Evolutionary conservation across 1,140 invertebrate species (phyloP), one percentile per base, ranked within the genome.

Genomic region (Cotesia vestalis): DNA sequence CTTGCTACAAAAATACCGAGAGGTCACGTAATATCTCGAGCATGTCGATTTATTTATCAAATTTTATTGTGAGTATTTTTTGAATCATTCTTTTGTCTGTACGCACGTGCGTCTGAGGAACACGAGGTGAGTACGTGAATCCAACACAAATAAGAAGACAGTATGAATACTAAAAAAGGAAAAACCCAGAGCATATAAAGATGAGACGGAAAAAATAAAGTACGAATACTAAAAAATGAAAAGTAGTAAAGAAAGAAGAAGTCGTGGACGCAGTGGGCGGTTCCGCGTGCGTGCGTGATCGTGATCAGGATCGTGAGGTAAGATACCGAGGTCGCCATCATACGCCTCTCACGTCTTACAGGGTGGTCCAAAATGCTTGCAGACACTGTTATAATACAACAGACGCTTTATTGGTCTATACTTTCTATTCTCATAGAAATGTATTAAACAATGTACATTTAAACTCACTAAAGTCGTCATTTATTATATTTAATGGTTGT

Each of bases 251-350:
- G 53, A 53, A 51, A 64, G 75, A 60, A 69, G 73, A 77, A 76
- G 68, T 72, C 68, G 74, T 71, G 75, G 73, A 79, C 78, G 78
- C 74, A 80, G 80, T 81, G 79, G 80, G 79, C 81, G 81, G 81
- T 83, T 82, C 80, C 77, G 77, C 78, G 80, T 84, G 80, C 82
- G 81, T 81, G 81, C 80, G 80, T 79, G 81, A 80, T 82, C 81
- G 81, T 81, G 82, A 83, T 83, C 82, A 81, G 80, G 80, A 82
- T 82, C 80, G 77, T 74, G 80, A 84, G 77, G 78, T 76, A 74
- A 80, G 77, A 80, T 80, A 81, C 73, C 75, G 75, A 71, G 76
- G 76, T 78, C 79, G 79, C 75, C 76, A 77, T 79, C 80, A 73
- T 78, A 78, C 79, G 78, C 71, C 66, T 75, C 71, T 66, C 69